Conservation (phyloP, 2,888 invertebrate species). For the Steinernema scapterisci region DNA sequence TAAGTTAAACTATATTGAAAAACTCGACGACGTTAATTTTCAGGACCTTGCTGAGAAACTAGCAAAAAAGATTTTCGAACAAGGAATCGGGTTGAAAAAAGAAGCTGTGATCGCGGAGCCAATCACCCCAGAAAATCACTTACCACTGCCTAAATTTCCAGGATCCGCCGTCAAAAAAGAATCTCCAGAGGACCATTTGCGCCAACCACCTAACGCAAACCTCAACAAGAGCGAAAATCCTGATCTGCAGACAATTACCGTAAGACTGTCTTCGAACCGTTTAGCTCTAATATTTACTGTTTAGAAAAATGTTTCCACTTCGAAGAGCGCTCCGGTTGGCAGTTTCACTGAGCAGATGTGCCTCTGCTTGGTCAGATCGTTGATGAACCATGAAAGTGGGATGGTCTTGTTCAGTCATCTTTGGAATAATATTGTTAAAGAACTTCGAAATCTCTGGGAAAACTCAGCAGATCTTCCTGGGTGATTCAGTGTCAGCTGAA, state of each 20-base stretch:
- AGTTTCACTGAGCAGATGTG: constrained; percentile 36
- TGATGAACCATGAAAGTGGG: constrained; percentile 34
- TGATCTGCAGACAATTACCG: too few relatives aligned
- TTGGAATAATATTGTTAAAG: constrained; percentile 90
- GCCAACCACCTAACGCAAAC: too few relatives aligned
- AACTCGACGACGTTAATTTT: neutral
- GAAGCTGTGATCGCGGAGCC: too few relatives aligned
- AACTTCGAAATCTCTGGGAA: constrained; percentile 88
- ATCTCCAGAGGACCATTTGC: too few relatives aligned
- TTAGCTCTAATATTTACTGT: neutral
- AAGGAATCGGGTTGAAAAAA: too few relatives aligned
- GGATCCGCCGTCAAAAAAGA: too few relatives aligned
- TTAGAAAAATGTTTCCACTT: neutral
- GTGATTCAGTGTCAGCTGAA: constrained; percentile 70
- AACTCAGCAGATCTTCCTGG: constrained; percentile 79
- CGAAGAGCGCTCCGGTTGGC: constrained; percentile 43
- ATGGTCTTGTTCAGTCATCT: constrained; percentile 71
- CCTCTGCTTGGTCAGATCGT: constrained; percentile 33
- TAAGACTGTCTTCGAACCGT: too few relatives aligned
- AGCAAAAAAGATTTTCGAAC: neutral
- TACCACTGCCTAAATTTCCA: too few relatives aligned
- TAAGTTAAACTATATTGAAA: neutral
- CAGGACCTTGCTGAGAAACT: neutral
- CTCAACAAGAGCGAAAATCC: too few relatives aligned
- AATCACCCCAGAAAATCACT: too few relatives aligned